Evolutionary conservation across 2,888 invertebrate species (phyloP), one percentile per base, ranked within the genome.

Genomic region (Drosophila buzzatii): DNA sequence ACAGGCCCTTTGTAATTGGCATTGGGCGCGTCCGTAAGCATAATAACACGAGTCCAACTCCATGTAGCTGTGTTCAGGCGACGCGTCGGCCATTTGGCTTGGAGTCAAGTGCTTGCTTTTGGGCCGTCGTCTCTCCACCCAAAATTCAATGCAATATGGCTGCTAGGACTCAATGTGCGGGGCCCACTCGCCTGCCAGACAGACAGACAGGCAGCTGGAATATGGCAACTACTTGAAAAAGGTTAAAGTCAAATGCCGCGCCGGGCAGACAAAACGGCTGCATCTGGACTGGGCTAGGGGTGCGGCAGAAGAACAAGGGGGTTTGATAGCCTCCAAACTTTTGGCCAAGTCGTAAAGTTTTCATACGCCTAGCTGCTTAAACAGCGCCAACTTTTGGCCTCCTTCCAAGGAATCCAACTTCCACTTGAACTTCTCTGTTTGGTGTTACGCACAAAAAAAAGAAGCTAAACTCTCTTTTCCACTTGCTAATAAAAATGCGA

Each of bases 271-370:
- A 76, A 67, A 69, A 68, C 47, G 65, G 44, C 52, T 58, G 57
- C 47, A 42, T 47, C 47, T 60, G 55, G 20, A 3, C 23, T 9
- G 8, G 41, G 20, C 14, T 9, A 5, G 23, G 23, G 20, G 23
- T n/a, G 31, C 9, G 27, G 16, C 8, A 1, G 9, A 8, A 3
- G 23, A 16, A 16, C 14, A 4, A 7, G 31, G 10, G 35, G 10
- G 9, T 5, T 1, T 39, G n/a, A 41, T 18, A 42, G 12, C 31
- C 62, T 14, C 45, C 63, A 68, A 76, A 78, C 74, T 85, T 86
- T 86, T 52, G 52, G 67, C 56, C 70, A 86, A 84, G 81, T 76
- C 79, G 79, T 83, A 82, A 83, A 83, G 70, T 82, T 68, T 56
- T 63, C 45, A 73, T 60, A 81, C 79, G 76, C 81, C 81, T 76